Percentiles rank a stretch among this genome's conserved stretches.
phyloP scores from a whole-genome alignment of 1,140 invertebrate genomes.

The Drosophila eugracilis region DNA sequence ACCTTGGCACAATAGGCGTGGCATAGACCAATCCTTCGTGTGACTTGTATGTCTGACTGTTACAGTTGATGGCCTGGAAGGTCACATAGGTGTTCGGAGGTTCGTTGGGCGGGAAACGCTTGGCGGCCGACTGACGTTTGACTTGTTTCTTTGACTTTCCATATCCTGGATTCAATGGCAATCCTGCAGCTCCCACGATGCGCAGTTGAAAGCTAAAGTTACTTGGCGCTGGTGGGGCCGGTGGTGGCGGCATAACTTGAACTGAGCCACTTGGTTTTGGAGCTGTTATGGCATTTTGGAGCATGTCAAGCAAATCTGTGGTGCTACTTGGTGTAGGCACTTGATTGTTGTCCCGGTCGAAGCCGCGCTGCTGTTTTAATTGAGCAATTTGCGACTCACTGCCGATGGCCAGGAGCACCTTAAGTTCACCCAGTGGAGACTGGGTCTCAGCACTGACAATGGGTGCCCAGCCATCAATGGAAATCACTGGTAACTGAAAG shows the following conservation, averaged over 20 bases:
- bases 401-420: slow-evolving; percentile 87
- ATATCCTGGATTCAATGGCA: slow-evolving; percentile 85
- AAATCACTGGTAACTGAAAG: slow-evolving; percentile 86
- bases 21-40: slow-evolving; percentile 84
- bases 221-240: slow-evolving; percentile 53
- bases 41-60: slow-evolving; percentile 70
- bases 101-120: slow-evolving; percentile 71
- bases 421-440: slow-evolving; percentile 85
- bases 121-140: slow-evolving; percentile 62
- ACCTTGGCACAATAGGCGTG: slow-evolving; percentile 86
- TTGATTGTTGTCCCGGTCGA: slow-evolving; percentile 56
- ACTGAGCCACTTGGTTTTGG: slow-evolving; percentile 8
- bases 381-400: slow-evolving; percentile 87
- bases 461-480: slow-evolving; percentile 87
- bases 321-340: slow-evolving; percentile 60
- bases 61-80: slow-evolving; percentile 85
- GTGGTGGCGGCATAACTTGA: slow-evolving; percentile 7
- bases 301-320: slow-evolving; percentile 85
- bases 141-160: slow-evolving; percentile 67
- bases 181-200: slow-evolving; percentile 87
- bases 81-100: slow-evolving; percentile 87
- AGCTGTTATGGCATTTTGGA: slow-evolving; percentile 82
- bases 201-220: slow-evolving; percentile 85
- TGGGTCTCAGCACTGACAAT: slow-evolving; percentile 85
- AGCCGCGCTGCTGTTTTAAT: slow-evolving; percentile 86